A percentile compares a stretch with the other conserved stretches of the same genome.
Conservation (phyloP, 2,113 vertebrate species). For the Platysternon megacephalum region DNA sequence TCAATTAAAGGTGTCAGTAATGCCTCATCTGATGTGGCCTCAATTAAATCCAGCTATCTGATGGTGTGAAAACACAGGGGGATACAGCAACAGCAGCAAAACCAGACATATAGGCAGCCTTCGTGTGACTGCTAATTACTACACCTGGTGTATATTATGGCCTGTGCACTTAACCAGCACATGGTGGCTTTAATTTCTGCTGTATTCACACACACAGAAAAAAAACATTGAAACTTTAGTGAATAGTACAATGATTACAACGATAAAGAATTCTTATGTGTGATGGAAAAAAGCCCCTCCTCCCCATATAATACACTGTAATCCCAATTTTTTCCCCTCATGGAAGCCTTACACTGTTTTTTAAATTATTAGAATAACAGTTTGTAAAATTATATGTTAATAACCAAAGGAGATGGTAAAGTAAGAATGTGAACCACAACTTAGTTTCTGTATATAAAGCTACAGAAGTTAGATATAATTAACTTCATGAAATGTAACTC, state of each 20-base stretch:
- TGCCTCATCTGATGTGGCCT: conserved; percentile 91
- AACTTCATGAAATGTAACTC: not conserved
- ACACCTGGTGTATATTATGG: conserved; percentile 89
- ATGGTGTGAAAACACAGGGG: conserved; percentile 86
- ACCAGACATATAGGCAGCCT: conserved; percentile 86
- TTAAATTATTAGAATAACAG: not conserved
- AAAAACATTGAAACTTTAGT: conserved; percentile 23
- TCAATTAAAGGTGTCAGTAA: conserved; percentile 93
- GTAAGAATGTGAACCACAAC: not conserved
- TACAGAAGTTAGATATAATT: not conserved
- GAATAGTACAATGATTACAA: conserved; percentile 51
- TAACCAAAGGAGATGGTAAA: not conserved
- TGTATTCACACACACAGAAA: not conserved
- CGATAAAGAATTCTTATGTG: conserved; percentile 33
- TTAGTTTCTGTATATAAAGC: accelerated
- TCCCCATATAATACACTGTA: not conserved
- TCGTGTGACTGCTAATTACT: conserved; percentile 87
- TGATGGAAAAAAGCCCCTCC: not conserved
- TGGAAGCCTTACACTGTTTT: not conserved
- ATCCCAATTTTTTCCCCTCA: not conserved
- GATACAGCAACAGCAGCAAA: conserved; percentile 84
- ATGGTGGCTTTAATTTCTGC: conserved; percentile 72
- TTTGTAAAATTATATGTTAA: not conserved
- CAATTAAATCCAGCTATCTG: conserved; percentile 91
- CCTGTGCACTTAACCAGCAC: conserved; percentile 79